phyloP scores from a whole-genome alignment of 2,797 vertebrate species.

The Eulemur coronatus region DNA sequence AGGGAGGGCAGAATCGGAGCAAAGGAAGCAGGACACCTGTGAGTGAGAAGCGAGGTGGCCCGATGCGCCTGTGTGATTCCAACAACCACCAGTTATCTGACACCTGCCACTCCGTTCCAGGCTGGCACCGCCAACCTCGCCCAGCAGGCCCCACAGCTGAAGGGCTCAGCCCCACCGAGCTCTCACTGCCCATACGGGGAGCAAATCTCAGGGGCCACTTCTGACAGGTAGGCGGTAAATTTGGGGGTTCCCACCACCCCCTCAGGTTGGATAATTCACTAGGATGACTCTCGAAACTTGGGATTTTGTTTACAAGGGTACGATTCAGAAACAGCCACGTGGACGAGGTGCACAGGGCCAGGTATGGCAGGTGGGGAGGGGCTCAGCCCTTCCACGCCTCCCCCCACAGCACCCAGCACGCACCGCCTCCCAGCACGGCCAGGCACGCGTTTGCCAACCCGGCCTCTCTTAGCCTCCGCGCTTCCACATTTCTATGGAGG shows the following conservation, averaged over 20 bases:
- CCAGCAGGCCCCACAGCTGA: background rate
- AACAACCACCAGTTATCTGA: background rate
- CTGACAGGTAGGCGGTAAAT: background rate
- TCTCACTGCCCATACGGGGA: background rate
- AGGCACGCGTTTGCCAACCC: background rate
- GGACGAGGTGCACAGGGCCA: background rate
- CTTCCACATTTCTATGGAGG: background rate
- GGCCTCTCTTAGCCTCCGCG: background rate
- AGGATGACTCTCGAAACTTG: background rate
- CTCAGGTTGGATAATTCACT: background rate
- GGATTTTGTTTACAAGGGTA: background rate
- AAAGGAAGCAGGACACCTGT: background rate
- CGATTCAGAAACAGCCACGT: background rate
- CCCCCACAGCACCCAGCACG: background rate
- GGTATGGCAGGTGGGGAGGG: fast-evolving
- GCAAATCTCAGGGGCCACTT: background rate
- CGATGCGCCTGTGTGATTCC: background rate
- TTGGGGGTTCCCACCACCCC: background rate
- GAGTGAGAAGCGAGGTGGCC: background rate
- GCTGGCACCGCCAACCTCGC: background rate
- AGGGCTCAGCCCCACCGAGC: background rate
- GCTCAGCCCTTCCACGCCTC: fast-evolving
- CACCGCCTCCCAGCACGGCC: background rate
- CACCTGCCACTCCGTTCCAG: background rate
- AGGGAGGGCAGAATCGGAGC: background rate